Evolutionary conservation across 2,113 vertebrate species (phyloP).

Genomic region (Gracilinanus agilis): DNA sequence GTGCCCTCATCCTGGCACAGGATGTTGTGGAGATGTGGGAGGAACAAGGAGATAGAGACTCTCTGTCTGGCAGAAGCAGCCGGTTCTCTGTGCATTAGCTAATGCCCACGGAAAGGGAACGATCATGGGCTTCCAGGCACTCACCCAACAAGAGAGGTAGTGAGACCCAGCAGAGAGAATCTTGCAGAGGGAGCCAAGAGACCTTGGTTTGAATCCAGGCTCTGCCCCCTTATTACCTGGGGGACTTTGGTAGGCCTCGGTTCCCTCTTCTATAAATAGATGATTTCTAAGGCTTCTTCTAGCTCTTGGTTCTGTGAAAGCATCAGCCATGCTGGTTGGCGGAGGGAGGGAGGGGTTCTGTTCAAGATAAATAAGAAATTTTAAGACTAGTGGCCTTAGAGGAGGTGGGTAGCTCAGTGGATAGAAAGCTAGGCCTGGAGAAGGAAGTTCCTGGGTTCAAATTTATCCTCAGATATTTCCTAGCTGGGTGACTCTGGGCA

Average conservation of each 20-base stretch:
- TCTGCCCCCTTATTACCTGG: background rate
- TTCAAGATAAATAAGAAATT: background rate
- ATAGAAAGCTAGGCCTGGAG: no score
- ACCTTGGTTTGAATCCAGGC: background rate
- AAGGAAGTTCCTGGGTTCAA: no score
- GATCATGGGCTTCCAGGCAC: background rate
- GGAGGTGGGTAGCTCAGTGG: no score
- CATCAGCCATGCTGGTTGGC: background rate
- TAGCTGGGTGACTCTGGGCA: no score
- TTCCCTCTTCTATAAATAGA: background rate
- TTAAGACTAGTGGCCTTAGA: background rate
- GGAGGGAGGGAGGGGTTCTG: background rate
- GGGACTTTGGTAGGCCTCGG: background rate
- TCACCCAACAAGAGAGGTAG: background rate
- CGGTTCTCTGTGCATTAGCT: background rate
- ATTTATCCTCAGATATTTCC: no score
- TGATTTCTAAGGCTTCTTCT: background rate
- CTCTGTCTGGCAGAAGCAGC: background rate
- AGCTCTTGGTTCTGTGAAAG: background rate
- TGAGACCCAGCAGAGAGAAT: background rate
- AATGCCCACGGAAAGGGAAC: background rate
- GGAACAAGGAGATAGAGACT: background rate
- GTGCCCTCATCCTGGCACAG: background rate
- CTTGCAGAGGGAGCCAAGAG: background rate
- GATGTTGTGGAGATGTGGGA: background rate